Evolutionary conservation across 2,797 vertebrate genomes (phyloP).

Genomic region (Pangasius sanitwongsei): DNA sequence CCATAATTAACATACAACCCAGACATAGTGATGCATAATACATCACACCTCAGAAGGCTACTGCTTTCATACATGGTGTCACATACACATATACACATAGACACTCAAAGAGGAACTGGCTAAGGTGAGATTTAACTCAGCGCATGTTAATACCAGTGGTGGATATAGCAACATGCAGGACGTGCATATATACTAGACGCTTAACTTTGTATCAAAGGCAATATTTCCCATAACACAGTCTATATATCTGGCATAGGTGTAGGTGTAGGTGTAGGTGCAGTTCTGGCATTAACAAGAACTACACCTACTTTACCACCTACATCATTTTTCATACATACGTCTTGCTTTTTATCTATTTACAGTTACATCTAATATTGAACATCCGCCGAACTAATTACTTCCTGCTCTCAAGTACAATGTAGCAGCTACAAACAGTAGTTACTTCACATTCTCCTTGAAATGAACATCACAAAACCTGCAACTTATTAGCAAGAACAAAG

Average conservation of each 20-base stretch:
- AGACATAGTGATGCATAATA: conserved; percentile 52
- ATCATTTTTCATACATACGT: neutral
- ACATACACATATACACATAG: no score
- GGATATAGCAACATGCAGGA: neutral
- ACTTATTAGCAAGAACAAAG: neutral
- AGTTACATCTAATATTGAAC: neutral
- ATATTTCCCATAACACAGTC: neutral
- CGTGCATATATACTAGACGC: neutral
- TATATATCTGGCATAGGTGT: neutral
- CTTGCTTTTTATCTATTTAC: neutral
- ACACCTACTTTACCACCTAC: neutral
- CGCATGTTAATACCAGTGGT: neutral
- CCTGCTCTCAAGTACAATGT: neutral
- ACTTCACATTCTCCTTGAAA: neutral
- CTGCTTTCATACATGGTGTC: no score
- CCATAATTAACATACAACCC: conserved; percentile 50
- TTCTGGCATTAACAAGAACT: neutral
- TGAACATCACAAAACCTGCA: neutral
- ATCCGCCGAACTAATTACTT: neutral
- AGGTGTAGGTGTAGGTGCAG: no score
- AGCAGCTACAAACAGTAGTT: neutral
- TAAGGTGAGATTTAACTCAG: neutral
- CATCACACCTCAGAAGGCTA: neutral
- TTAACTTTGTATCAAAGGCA: neutral
- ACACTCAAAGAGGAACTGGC: no score